Conservation (phyloP, 2,797 vertebrate genomes). For the Heliangelus exortis region DNA sequence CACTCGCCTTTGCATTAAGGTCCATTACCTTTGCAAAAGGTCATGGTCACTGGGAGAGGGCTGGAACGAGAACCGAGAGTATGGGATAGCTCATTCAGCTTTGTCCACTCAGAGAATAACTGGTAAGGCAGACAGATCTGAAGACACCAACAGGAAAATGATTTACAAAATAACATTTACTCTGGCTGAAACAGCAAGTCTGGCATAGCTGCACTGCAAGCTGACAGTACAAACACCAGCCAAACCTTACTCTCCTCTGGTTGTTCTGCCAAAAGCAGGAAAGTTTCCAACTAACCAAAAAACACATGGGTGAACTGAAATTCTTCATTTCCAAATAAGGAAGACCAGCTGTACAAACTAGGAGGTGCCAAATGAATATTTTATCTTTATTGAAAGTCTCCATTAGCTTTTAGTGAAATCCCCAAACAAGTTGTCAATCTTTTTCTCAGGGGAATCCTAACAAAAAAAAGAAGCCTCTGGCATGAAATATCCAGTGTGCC, state of each 20-base stretch:
- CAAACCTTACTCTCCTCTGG: not conserved
- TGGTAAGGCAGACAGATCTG: not conserved
- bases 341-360: not conserved
- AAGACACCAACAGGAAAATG: not conserved
- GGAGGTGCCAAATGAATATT: not conserved
- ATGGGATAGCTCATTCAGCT: not conserved
- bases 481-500: not conserved
- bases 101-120: not conserved
- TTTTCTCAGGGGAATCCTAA: not conserved
- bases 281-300: not conserved
- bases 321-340: not conserved
- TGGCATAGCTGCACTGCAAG: not conserved
- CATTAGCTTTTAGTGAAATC: not conserved
- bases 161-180: constrained; percentile 7
- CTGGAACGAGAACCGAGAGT: not conserved
- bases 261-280: not conserved
- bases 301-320: not conserved
- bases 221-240: not conserved
- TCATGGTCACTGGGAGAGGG: not conserved
- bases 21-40: not conserved
- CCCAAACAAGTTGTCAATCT: not conserved
- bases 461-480: not conserved
- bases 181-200: not conserved
- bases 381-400: not conserved
- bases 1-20: too few relatives aligned